Base-by-base conservation (phyloP, 2,113 vertebrate genomes). In the Myodes glareolus region DNA sequence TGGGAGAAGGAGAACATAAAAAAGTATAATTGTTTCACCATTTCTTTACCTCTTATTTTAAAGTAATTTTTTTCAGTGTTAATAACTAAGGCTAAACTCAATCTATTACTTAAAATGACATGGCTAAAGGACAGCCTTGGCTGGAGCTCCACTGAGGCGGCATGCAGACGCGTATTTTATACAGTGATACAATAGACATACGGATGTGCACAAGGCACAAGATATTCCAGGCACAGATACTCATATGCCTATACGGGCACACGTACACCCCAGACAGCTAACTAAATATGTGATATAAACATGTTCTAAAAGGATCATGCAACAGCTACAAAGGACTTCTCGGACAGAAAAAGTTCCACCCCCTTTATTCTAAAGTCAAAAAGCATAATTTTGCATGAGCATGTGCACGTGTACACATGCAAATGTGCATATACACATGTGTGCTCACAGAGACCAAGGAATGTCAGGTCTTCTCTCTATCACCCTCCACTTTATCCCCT, bases 21-120 rank as follows among this genome's bases (percentile, higher is more conserved):
- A 63, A 68, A 29, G 33, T 21, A 10, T 81, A 31, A 75, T 36
- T 21, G 21, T 95, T 88, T n/a, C 33, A 91, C 47, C 80, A 50
- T 61, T 81, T 90, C 80, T 88, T 36, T 63, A 50, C 31, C 42
- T 52, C n/a, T 11, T 91, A 36, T 47, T 93, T 23, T 82, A 36
- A 76, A 68, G 4, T 19, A 76, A 77, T 84, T 87, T 72, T 72
- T 36, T 90, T 93, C 81, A 88, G 14, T 70, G 25, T 75, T 90
- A 61, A 84, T 55, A 81, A 77, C 52, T 63, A 58, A 23, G 77
- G 8, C 67, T 73, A 95, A 89, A 86, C 1, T 70, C 33, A 80
- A 76, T 58, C 7, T 47, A 76, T 87, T 90, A 33, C 75, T 95
- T 86, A 55, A 90, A 96, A 67, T 65, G 50, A 17, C 39, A 94